These are phyloP conservation scores for Drosophila pallidifrons DNA, from an alignment of 1,140 invertebrate genomes.

Conservation along the genomic window DNA sequence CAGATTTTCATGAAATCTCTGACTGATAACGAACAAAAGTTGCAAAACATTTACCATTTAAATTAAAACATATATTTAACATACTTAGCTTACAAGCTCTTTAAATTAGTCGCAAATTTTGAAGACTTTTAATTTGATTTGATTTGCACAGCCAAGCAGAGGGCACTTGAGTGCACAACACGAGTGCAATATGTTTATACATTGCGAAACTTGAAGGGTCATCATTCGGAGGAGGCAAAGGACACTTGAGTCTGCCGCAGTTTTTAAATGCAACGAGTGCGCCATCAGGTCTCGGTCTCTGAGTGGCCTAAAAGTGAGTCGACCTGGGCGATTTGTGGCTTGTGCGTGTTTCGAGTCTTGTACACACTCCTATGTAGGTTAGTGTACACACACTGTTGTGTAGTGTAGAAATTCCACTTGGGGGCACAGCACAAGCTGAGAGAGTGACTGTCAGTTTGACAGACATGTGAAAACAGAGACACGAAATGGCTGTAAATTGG, in stretches of 20 bases:
- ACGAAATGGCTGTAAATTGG: slow-evolving; percentile 40
- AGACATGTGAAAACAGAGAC: slow-evolving; percentile 33
- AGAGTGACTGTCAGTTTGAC: slow-evolving; percentile 39
- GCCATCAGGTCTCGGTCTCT: slow-evolving; percentile 24
- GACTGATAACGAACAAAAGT: slow-evolving; percentile 23
- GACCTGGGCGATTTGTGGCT: slow-evolving; percentile 29
- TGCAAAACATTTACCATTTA: slow-evolving; percentile 9
- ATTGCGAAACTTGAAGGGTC: slow-evolving; percentile 57
- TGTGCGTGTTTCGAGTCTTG: slow-evolving; percentile 2
- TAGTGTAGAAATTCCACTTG: slow-evolving; percentile 15
- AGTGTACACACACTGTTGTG: neutral
- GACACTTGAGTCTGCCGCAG: slow-evolving; percentile 58
- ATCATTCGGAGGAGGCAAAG: slow-evolving; percentile 45
- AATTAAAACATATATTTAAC: neutral
- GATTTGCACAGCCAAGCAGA: slow-evolving; percentile 47
- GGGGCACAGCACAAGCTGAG: neutral
- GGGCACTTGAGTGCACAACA: slow-evolving; percentile 31
- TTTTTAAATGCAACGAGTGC: slow-evolving; percentile 65
- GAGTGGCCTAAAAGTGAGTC: slow-evolving; percentile 45
- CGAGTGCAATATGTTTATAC: slow-evolving; percentile 39
- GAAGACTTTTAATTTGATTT: slow-evolving; percentile 49
- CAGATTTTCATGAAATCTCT: neutral
- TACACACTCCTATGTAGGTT: slow-evolving; percentile 6
- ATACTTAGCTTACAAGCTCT: neutral
- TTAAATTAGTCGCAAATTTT: slow-evolving; percentile 1